Evolutionary conservation across 1,140 invertebrate species (phyloP), one percentile per base, ranked within the genome.

Genomic region (Pogonus chalceus): DNA sequence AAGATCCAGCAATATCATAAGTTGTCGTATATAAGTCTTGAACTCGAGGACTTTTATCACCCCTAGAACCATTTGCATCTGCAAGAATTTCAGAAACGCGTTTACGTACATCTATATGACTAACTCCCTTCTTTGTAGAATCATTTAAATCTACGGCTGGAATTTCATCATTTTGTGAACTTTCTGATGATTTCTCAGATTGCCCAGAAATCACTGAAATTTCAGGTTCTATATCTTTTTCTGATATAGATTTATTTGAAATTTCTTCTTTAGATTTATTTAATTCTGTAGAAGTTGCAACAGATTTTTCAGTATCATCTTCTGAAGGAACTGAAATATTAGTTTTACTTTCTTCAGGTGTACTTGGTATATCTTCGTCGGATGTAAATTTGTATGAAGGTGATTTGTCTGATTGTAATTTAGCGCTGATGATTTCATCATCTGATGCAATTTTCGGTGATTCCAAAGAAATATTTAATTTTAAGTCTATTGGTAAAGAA

Each of bases 1-100:
- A 60, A 16, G 60, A 62, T n/a, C 4, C 3, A 10, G 58, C 54
- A 31, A 65, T 55, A 52, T 66, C 65, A 49, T 65, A 66, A 2
- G 67, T 62, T 21, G 66, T 67, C 0, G 63, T 55, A 51, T 66
- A 67, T n/a, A 66, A 54, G 58, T 69, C 67, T 46, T 64, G 65
- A 23, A 68, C 23, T 31, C 62, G 54, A 2, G 65, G 59, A 59
- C 64, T 65, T 50, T 65, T 65, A 47, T 68, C 62, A 10, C 59
- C 60, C 35, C 58, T 60, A 20, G 53, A 52, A 14, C 22, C 23
- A 46, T 22, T 52, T 12, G 60, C 58, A 49, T 66, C 65, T 0
- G 60, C 58, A 22, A 68, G 56, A 55, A 68, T 69, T 54, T 68
- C 62, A 2, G 60, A 63, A 10, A 66, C 64, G 7, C 65, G 49